Base-by-base conservation (phyloP, 2,888 invertebrate genomes). In the Bimastos eiseni region DNA sequence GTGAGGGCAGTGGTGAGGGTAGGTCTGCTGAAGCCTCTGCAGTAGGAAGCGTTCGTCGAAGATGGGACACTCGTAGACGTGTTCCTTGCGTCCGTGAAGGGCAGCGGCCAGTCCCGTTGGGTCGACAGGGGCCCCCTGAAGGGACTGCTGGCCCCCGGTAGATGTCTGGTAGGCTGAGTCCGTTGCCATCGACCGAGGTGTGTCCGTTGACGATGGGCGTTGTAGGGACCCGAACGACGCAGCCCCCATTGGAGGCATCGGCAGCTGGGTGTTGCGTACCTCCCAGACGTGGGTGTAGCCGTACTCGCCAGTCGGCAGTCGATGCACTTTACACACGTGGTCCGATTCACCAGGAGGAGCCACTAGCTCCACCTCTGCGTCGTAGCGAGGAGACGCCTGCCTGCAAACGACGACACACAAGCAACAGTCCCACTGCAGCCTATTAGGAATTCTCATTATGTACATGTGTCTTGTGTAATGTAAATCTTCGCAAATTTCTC, bases 271-370 rank as follows among this genome's bases (percentile, higher is more conserved):
- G 90, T 91, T 91, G 41, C 90, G 83, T 17, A 91, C 90, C 41
- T 91, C 89, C 91, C 91, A 91, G 36, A 91, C 91, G 90, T 91
- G 91, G 30, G 91, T 90, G 90, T 91, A 91, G 37, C 90, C 91
- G 91, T 91, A 91, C 49, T 91, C 91, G 34, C 91, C 90, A 30
- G 91, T 90, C 37, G 91, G 91, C 34, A 91, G 55, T 70, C 88
- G 84, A 89, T 91, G 91, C n/a, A 91, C 83, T 83, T 91, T 91
- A 41, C 91, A 91, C 55, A 91, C 70, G 89, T 91, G 89, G 44
- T 89, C 49, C 33, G 89, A 89, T 41, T 89, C 89, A 19, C 89
- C 89, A 38, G 89, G 37, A 2, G 89, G 89, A 1, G 89, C 44
- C 41, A 89, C 89, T 89, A 89, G 17, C 37, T 89, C 89, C 44